Base-by-base conservation (phyloP, 2,888 invertebrate genomes). In the Ecliptopera silaceata region DNA sequence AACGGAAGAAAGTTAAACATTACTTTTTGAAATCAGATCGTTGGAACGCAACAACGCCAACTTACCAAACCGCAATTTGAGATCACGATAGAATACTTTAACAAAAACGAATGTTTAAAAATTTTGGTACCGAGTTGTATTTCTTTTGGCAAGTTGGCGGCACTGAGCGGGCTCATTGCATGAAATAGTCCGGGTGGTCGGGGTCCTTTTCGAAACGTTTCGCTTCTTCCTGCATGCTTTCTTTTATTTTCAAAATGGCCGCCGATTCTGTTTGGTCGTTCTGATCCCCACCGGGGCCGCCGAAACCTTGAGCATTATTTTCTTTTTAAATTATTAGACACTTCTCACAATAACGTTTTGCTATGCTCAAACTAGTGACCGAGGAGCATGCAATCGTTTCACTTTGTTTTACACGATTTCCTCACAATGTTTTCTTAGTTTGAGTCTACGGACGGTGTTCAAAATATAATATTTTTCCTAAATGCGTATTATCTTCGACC, bases 141-240 rank as follows among this genome's bases (percentile, higher is more conserved):
- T 44, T 46, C 57, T 65, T 63, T 65, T 61, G 72, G 72, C 66
- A 71, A 72, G 69, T 65, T 55, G 63, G 65, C 68, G 64, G 53
- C 56, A 46, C 57, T 50, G 59, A 39, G 42, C 17, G 15, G 15
- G 34, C 36, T 55, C 51, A 57, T 95, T 97, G 97, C 97, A 98
- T 97, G 93, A 97, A 98, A 93, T 97, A 98, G 92, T 98, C 97
- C 84, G 97, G 97, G 89, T 97, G 97, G 90, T 98, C 98, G 75
- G 97, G 96, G 93, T 98, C 98, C 94, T 98, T 98, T 92, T 98
- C 98, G 93, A 98, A 98, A 92, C 98, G 96, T 94, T 98, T 99
- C 88, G 99, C 99, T 93, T 99, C 99, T 92, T 99, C 99, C 92
- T 99, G 98, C 98, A 99, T 99, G 94, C 98, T 98, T 93, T 99